Conservation (phyloP, 2,797 vertebrate species). For the Chloroceryle inda region DNA sequence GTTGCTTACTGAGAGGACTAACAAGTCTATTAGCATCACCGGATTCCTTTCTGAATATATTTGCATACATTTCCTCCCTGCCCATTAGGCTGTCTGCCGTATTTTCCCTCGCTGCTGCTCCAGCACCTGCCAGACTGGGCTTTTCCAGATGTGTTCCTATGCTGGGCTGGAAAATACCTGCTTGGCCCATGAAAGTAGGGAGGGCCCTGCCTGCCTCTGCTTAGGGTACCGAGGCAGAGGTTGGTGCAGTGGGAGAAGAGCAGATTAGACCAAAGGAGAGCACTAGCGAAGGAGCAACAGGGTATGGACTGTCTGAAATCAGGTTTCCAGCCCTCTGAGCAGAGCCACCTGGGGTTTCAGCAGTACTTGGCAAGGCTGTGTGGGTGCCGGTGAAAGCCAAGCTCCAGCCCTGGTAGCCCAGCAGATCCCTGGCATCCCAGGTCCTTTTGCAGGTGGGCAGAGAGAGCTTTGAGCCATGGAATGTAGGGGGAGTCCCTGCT, state of each 20-base stretch:
- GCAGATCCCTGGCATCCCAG: neutral
- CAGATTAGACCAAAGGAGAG: neutral
- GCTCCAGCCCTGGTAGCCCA: neutral
- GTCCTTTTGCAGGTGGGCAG: neutral
- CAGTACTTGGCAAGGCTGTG: rapidly evolving
- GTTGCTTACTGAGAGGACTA: slow-evolving; percentile 30
- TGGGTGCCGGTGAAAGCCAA: neutral
- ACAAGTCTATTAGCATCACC: slow-evolving; percentile 41
- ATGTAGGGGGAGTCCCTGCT: too few species aligned
- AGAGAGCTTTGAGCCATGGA: neutral
- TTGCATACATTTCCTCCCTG: slow-evolving; percentile 70
- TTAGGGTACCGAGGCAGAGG: neutral
- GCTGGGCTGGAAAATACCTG: neutral
- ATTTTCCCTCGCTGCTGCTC: slow-evolving; percentile 29
- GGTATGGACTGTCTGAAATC: neutral
- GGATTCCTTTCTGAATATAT: slow-evolving; percentile 46
- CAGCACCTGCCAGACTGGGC: slow-evolving; percentile 37
- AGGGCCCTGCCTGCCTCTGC: neutral
- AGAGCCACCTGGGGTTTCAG: neutral
- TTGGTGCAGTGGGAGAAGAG: rapidly evolving
- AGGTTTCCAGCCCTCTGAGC: rapidly evolving
- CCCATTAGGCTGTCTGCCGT: slow-evolving; percentile 53
- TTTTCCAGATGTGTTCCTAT: slow-evolving; percentile 21
- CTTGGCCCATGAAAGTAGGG: rapidly evolving
- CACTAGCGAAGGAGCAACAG: rapidly evolving